Evolutionary conservation across 1,140 invertebrate species (phyloP), one percentile per base, ranked within the genome.

Genomic region (Saccostrea cuccullata): DNA sequence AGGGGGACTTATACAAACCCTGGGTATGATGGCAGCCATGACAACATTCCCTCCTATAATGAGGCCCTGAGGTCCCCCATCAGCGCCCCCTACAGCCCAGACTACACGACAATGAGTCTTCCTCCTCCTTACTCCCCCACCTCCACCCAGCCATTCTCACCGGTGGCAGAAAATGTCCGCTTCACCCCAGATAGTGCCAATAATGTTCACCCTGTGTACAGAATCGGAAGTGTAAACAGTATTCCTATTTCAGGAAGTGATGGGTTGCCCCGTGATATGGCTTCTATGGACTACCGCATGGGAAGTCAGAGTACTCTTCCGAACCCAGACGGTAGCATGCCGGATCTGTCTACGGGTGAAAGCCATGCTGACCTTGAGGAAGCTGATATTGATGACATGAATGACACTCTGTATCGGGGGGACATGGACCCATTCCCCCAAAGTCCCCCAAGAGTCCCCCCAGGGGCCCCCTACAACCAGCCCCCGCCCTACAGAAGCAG

Each of bases 21-120:
- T 9, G 84, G 55, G 36, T 82, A 47, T 77, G 47, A 85, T 40
- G 89, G 70, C 47, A 90, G 89, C 55, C 64, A 70, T 26, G 89
- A 90, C 47, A 36, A 90, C 26, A 26, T 86, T 13, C 58, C 77
- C 20, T 58, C 55, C 23, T 84, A 84, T 84, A 23, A 84, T 26
- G 47, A 55, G 40, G 82, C 47, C 55, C 30, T 55, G 11, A 64
- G 47, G 11, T 5, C 56, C 26, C 58, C 84, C n/a, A 20, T 8
- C n/a, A 60, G 60, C 30, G 55, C 55, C 17, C 26, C 56, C 56
- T 85, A 85, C 23, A 56, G 55, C n/a, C 82, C 82, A 17, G 70
- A 17, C 70, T 77, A 77, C 70, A 77, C 70, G 4, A 36, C 23
- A 12, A 56, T 11, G 12, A 84, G 55, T 20, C 40, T 84, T 0